Conservation (phyloP, 2,113 vertebrate genomes). For the Melanerpes aurifrons region DNA sequence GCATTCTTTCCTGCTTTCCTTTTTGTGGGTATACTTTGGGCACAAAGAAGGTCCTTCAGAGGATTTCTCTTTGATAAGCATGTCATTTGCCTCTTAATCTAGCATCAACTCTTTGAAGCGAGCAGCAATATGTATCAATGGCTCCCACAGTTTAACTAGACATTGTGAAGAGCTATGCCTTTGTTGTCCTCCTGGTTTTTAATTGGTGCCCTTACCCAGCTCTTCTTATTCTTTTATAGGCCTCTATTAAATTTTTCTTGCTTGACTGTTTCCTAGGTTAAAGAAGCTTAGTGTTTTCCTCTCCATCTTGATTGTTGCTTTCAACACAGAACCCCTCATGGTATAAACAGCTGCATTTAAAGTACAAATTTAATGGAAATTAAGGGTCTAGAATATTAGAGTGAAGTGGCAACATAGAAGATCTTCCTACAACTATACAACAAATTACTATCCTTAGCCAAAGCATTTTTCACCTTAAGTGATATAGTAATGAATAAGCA, state of each 20-base stretch:
- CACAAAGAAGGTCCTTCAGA: neutral
- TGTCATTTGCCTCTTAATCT: neutral
- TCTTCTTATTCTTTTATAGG: neutral
- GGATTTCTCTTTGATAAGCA: neutral
- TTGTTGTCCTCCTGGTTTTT: neutral
- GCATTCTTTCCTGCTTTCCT: too few relatives aligned
- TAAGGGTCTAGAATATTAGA: too few relatives aligned
- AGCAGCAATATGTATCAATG: neutral
- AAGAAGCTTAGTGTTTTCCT: neutral
- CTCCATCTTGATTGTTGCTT: neutral
- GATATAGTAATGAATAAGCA: too few relatives aligned
- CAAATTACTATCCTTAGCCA: too few relatives aligned
- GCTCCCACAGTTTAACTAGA: neutral
- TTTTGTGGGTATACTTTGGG: too few relatives aligned
- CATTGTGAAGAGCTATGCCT: neutral
- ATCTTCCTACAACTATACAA: too few relatives aligned
- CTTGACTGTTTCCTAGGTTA: neutral
- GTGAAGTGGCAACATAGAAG: too few relatives aligned
- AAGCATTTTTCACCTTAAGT: too few relatives aligned
- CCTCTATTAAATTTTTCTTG: neutral
- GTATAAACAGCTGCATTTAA: neutral
- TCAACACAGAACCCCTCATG: neutral
- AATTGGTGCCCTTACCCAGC: neutral
- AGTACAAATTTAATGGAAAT: neutral
- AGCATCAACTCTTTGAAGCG: neutral